Percentiles rank a stretch among this genome's conserved stretches.
Evolutionary conservation across 92 coral and sea anemone species (phyloP).

Genomic region (Phenganax stokvisi): DNA sequence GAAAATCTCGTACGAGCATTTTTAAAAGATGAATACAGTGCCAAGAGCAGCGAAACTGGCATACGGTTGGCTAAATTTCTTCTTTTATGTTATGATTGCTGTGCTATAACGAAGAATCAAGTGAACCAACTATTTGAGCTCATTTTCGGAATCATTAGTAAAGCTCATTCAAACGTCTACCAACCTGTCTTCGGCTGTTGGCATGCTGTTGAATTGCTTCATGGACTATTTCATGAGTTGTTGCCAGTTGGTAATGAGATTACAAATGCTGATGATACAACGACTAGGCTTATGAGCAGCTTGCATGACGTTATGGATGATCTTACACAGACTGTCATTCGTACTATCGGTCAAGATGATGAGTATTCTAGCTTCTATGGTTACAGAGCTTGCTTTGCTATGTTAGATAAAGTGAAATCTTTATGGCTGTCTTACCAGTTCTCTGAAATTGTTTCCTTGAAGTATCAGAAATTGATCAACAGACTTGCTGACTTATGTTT

Average conservation of each 20-base stretch:
- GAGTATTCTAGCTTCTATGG: conserved; percentile 24
- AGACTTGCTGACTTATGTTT: conserved; percentile 13
- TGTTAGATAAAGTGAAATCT: conserved; percentile 29
- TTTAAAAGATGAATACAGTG: conserved; percentile 3
- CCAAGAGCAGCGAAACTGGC: conserved; percentile 5
- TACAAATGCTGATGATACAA: not conserved
- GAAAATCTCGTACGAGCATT: conserved; percentile 3
- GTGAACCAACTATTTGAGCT: conserved; percentile 8
- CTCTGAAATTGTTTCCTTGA: not conserved
- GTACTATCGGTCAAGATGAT: conserved; percentile 18
- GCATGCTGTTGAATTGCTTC: conserved; percentile 38
- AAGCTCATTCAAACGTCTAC: conserved; percentile 31
- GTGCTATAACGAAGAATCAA: not conserved
- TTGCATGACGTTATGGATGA: conserved; percentile 9
- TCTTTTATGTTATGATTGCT: conserved; percentile 25
- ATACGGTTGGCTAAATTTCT: conserved; percentile 24
- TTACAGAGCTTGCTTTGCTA: conserved; percentile 7
- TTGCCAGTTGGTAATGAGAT: not conserved
- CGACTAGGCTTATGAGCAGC: not conserved
- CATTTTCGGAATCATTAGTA: conserved; percentile 15
- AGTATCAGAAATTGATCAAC: conserved; percentile 8
- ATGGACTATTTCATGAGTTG: conserved; percentile 28
- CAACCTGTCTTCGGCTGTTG: conserved; percentile 27
- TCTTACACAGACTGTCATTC: conserved; percentile 14
- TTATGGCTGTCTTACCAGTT: conserved; percentile 26